Percentiles rank a stretch among this genome's conserved stretches.
Conservation (phyloP, 2,888 invertebrate genomes). For the Troilus luridus region DNA sequence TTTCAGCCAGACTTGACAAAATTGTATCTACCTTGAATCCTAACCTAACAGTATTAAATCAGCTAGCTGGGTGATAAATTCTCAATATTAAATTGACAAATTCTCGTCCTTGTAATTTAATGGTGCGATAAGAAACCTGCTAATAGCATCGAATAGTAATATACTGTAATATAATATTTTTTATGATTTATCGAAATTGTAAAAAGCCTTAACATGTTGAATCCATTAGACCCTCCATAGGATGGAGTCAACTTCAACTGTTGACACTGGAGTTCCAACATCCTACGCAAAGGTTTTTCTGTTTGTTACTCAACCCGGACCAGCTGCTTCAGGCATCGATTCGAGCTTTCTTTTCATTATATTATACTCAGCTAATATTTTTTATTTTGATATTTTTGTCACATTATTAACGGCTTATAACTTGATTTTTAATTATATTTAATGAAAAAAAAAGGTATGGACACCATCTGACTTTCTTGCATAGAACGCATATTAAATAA, state of each 20-base stretch:
- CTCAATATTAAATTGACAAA: too few relatives aligned
- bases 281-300: conserved; percentile 29
- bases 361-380: not conserved
- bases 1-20: too few relatives aligned
- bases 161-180: not conserved
- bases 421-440: too few relatives aligned
- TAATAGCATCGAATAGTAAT: not conserved
- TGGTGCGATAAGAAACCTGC: not conserved
- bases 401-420: too few relatives aligned
- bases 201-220: not conserved
- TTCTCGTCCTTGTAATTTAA: not conserved
- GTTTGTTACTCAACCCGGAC: not conserved
- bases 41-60: too few relatives aligned
- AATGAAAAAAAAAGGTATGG: too few relatives aligned
- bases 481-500: too few relatives aligned
- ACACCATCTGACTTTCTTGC: too few relatives aligned
- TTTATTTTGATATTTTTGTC: too few relatives aligned
- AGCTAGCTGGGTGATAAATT: too few relatives aligned
- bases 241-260: not conserved
- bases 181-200: not conserved
- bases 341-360: not conserved
- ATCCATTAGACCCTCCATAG: not conserved
- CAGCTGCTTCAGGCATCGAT: not conserved
- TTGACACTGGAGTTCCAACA: conserved; percentile 10
- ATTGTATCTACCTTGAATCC: too few relatives aligned